phyloP scores from a whole-genome alignment of 2,797 vertebrate species.

The Chanos chanos region DNA sequence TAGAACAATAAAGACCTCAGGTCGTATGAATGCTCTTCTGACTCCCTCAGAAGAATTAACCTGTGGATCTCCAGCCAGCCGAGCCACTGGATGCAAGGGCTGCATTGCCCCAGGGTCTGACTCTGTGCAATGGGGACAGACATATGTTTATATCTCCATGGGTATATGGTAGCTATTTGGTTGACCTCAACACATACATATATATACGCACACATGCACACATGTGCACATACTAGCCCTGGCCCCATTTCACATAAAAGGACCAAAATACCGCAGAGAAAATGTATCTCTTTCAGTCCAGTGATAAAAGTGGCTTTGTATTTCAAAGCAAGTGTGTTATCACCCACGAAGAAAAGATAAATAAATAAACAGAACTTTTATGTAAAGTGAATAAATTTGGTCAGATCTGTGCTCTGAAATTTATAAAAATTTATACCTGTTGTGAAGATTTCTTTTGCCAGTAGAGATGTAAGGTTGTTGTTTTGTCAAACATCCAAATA shows the following conservation, averaged over 20 bases:
- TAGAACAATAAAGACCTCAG: background rate
- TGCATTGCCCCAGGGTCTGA: constrained; percentile 57
- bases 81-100: constrained; percentile 56
- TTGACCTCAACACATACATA: constrained; percentile 36
- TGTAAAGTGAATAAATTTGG: no score
- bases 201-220: constrained; percentile 19
- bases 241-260: constrained; percentile 62
- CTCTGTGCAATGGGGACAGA: constrained; percentile 53
- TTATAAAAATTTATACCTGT: no score
- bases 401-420: no score
- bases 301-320: no score
- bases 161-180: constrained; percentile 37
- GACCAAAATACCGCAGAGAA: constrained; percentile 38
- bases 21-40: constrained; percentile 29
- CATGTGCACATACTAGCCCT: constrained; percentile 48
- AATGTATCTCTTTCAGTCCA: constrained; percentile 9
- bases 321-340: no score
- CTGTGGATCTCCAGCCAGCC: constrained; percentile 50
- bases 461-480: no score
- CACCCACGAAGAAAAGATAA: no score
- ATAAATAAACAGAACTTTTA: no score
- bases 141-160: constrained; percentile 53
- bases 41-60: constrained; percentile 47
- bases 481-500: no score
- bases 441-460: no score